A percentile compares a stretch with the other conserved stretches of the same genome.
These are phyloP conservation scores for Bombus difficillimus DNA, from an alignment of 1,140 invertebrate genomes.

Conservation along the genomic window DNA sequence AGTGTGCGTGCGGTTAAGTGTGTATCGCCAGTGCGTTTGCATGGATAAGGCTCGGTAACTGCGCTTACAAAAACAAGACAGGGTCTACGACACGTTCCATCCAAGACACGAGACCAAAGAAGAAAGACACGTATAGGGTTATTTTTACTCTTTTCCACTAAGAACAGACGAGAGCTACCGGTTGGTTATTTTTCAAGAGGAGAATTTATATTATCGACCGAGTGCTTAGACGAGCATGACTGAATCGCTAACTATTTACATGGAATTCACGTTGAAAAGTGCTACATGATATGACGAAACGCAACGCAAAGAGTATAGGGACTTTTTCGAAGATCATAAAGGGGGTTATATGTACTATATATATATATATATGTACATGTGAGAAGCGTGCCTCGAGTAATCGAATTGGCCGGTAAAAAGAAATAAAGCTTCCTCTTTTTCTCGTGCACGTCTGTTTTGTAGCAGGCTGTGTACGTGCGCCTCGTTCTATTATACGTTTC, in stretches of 20 bases:
- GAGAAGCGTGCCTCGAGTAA: neutral
- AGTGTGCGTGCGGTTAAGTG: constrained; percentile 9
- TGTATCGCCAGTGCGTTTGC: neutral
- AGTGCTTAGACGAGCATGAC: neutral
- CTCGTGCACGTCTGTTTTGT: neutral
- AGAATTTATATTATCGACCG: neutral
- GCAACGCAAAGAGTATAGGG: neutral
- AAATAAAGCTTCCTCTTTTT: constrained; percentile 16
- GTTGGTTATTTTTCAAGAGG: neutral
- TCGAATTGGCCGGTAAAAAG: neutral
- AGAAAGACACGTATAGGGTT: neutral
- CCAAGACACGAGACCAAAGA: neutral
- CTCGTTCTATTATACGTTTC: neutral
- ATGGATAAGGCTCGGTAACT: constrained; percentile 6
- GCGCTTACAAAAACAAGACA: constrained; percentile 16
- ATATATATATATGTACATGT: neutral
- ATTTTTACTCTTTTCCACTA: neutral
- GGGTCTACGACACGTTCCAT: neutral
- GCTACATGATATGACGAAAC: neutral
- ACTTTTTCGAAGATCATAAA: neutral
- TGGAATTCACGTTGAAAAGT: neutral
- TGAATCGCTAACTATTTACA: neutral
- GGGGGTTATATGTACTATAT: neutral
- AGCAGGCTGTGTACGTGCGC: neutral
- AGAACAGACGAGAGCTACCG: neutral